A percentile compares a stretch with the other conserved stretches of the same genome.
Evolutionary conservation across 2,888 invertebrate genomes (phyloP).

Genomic region (Drosophila rellima): DNA sequence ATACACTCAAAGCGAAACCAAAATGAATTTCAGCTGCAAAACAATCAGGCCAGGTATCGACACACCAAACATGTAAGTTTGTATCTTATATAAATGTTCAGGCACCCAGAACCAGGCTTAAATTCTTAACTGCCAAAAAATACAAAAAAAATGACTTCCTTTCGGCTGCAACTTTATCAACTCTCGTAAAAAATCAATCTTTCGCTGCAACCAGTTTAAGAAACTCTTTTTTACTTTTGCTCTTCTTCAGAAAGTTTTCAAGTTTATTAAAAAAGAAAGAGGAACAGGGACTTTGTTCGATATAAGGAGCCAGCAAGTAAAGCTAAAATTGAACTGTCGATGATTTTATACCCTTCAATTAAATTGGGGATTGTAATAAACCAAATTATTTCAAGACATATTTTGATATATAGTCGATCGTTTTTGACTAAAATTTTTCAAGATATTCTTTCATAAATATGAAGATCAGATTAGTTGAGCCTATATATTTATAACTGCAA

Average conservation of each 20-base stretch:
- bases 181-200: conserved; percentile 30
- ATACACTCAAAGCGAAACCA: neutral
- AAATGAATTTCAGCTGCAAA: neutral
- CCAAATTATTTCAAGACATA: no score
- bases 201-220: conserved; percentile 48
- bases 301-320: conserved; percentile 22
- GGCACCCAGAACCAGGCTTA: conserved; percentile 11
- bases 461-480: no score
- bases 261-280: conserved; percentile 51
- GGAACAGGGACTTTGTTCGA: conserved; percentile 32
- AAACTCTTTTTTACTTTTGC: conserved; percentile 42
- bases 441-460: no score
- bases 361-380: no score
- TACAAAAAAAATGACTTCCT: conserved; percentile 42
- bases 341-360: neutral
- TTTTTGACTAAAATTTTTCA: no score
- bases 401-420: no score
- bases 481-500: neutral
- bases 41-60: conserved; percentile 30
- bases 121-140: conserved; percentile 46
- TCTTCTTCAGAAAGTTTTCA: conserved; percentile 36
- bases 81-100: conserved; percentile 4
- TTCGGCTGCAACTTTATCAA: conserved; percentile 25
- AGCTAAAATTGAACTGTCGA: conserved; percentile 14
- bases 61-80: neutral